Conservation (phyloP, 2,888 invertebrate genomes). For the Meganola albula region DNA sequence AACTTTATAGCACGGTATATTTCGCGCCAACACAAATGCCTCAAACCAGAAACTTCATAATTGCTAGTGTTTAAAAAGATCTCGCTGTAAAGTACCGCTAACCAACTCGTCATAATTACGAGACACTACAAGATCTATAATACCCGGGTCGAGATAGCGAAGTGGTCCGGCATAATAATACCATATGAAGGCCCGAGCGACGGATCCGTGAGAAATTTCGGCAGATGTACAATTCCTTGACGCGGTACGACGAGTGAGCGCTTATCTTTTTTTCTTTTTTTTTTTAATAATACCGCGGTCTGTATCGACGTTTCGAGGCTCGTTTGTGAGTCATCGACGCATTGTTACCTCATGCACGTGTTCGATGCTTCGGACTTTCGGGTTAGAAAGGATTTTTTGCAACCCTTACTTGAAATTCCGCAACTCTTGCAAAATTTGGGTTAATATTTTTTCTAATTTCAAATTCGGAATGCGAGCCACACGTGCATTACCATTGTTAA, state of each 20-base stretch:
- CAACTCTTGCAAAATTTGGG: conserved; percentile 76
- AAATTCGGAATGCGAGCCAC: conserved; percentile 35
- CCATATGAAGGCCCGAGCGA: conserved; percentile 48
- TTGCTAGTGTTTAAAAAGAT: conserved; percentile 57
- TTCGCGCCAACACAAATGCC: conserved; percentile 35
- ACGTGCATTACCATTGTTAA: conserved; percentile 39
- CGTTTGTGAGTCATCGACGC: conserved; percentile 66
- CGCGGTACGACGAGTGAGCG: conserved; percentile 68
- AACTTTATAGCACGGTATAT: conserved; percentile 39
- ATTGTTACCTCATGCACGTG: conserved; percentile 72
- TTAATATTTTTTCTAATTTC: conserved; percentile 60
- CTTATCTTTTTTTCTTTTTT: conserved; percentile 65
- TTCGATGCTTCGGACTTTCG: conserved; percentile 60
- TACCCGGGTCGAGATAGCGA: conserved; percentile 55
- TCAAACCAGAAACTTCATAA: conserved; percentile 65
- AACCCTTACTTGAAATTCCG: conserved; percentile 74
- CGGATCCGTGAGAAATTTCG: conserved; percentile 76
- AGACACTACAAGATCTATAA: conserved; percentile 47
- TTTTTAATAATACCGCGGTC: conserved; percentile 66
- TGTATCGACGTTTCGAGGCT: conserved; percentile 54
- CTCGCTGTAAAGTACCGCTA: conserved; percentile 60
- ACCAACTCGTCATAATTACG: conserved; percentile 63
- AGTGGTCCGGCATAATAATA: conserved; percentile 67
- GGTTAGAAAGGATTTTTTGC: conserved; percentile 75
- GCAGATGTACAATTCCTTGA: conserved; percentile 78